phyloP scores from a whole-genome alignment of 2,888 invertebrate species.

The Diarsia brunnea region DNA sequence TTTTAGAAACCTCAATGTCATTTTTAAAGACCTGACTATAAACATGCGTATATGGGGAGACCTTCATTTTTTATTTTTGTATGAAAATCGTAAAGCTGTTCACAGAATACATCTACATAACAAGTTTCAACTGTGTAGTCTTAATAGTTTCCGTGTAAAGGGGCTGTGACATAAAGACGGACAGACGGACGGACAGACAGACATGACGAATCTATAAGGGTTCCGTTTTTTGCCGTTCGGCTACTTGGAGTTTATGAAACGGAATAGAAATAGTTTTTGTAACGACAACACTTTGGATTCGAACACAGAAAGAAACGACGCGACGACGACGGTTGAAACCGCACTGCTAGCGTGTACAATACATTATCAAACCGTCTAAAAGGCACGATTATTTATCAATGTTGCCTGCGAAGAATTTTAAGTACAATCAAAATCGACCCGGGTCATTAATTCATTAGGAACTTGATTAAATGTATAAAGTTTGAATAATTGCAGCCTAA shows the following conservation, averaged over 20 bases:
- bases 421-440: neutral
- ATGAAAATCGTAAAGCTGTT: too few relatives aligned
- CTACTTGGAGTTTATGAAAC: neutral
- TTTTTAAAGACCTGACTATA: too few relatives aligned
- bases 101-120: too few relatives aligned
- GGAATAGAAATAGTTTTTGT: neutral
- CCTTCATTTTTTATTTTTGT: too few relatives aligned
- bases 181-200: too few relatives aligned
- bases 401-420: neutral
- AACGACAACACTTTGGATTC: neutral
- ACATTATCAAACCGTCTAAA: neutral
- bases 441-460: slow-evolving; percentile 6
- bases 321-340: neutral
- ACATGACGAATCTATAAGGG: too few relatives aligned
- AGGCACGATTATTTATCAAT: neutral
- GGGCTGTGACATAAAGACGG: too few relatives aligned
- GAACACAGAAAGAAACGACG: neutral
- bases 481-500: neutral
- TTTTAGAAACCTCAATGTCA: too few relatives aligned
- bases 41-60: too few relatives aligned
- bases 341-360: neutral
- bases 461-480: slow-evolving; percentile 8
- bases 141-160: too few relatives aligned
- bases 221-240: too few relatives aligned
- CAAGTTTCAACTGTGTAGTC: too few relatives aligned